phyloP scores from a whole-genome alignment of 2,888 invertebrate species.

The Amiota minor region DNA sequence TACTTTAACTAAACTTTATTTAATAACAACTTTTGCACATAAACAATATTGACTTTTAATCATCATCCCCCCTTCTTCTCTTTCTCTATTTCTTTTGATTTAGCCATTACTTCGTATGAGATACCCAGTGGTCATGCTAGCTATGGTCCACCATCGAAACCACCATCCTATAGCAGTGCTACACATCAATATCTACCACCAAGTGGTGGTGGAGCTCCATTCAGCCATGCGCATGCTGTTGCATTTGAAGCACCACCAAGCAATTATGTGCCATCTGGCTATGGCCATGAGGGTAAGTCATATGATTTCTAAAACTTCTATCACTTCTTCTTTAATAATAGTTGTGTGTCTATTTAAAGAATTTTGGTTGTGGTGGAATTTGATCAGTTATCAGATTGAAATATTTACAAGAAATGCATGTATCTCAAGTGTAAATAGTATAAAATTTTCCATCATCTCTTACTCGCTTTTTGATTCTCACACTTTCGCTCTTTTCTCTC shows the following conservation, averaged over 20 bases:
- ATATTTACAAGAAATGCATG: not conserved
- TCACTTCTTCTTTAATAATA: not conserved
- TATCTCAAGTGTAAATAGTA: not conserved
- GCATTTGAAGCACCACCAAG: conserved; percentile 71
- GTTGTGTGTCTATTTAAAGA: not conserved
- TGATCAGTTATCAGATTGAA: not conserved
- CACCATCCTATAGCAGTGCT: conserved; percentile 69
- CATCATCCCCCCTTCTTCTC: too few relatives aligned
- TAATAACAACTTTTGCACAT: too few relatives aligned
- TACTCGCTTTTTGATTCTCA: not conserved
- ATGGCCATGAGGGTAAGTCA: conserved; percentile 72
- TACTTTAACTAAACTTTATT: not conserved
- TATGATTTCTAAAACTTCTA: not conserved
- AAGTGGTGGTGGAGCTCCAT: conserved; percentile 66
- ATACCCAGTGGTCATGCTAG: conserved; percentile 69
- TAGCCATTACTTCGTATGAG: conserved; percentile 72
- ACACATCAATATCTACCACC: conserved; percentile 71
- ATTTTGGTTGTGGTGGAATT: conserved; percentile 13
- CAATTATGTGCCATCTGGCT: conserved; percentile 70
- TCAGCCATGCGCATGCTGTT: conserved; percentile 65
- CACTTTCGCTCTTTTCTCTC: not conserved
- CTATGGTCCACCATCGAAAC: conserved; percentile 73
- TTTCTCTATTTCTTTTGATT: conserved; percentile 35
- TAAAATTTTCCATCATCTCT: not conserved
- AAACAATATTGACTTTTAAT: too few relatives aligned